These are phyloP conservation scores for Tor tambroides DNA, from an alignment of 2,113 vertebrate genomes.

Conservation along the genomic window DNA sequence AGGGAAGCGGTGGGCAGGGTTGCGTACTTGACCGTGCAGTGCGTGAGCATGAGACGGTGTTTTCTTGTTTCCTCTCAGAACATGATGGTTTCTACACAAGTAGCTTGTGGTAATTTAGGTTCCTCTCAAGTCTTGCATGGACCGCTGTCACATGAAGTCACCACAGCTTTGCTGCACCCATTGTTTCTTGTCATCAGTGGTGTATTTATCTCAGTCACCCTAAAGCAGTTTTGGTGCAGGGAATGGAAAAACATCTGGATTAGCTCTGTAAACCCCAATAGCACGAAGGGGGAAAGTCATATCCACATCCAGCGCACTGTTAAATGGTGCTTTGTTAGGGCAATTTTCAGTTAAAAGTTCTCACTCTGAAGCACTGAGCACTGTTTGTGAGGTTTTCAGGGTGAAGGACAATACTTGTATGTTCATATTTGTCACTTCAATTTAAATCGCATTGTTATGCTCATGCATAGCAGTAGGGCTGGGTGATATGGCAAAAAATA, in stretches of 20 bases:
- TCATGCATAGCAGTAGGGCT: no score
- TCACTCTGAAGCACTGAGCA: neutral
- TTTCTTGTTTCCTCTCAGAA: slow-evolving; percentile 22
- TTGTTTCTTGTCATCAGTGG: neutral
- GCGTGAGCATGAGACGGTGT: neutral
- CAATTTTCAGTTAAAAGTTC: neutral
- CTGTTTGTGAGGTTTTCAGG: neutral
- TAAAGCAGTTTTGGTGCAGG: neutral
- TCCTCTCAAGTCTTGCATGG: neutral
- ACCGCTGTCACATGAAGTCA: neutral
- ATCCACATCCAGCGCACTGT: neutral
- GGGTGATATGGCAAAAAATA: no score
- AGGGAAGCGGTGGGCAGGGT: neutral
- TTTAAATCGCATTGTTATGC: no score
- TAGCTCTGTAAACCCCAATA: neutral
- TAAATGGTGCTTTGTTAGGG: neutral
- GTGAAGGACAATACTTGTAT: neutral
- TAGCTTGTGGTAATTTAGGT: slow-evolving; percentile 2
- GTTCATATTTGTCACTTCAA: neutral
- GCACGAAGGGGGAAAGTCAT: neutral
- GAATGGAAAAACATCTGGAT: slow-evolving; percentile 13
- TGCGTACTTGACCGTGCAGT: neutral
- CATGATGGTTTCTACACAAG: neutral
- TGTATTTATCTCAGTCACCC: neutral
- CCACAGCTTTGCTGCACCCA: neutral